Percentiles rank a stretch among this genome's conserved stretches.
Conservation (phyloP, 2,797 vertebrate species). For the Microtus californicus region DNA sequence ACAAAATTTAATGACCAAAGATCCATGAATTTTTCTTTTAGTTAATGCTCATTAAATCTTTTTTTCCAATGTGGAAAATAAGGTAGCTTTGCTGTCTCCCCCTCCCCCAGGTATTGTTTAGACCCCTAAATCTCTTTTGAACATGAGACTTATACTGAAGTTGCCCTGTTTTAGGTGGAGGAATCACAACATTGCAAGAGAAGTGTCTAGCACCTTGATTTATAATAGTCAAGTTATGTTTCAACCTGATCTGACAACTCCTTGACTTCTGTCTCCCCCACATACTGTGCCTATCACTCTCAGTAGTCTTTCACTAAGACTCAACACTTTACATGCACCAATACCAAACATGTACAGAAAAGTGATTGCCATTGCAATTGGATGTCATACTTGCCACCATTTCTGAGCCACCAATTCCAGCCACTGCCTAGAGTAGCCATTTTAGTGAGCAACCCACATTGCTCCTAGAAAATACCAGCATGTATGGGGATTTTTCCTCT, state of each 20-base stretch:
- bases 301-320: background rate
- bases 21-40: background rate
- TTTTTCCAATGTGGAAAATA: slow-evolving; percentile 2
- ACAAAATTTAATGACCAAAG: slow-evolving; percentile 28
- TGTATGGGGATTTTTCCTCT: background rate
- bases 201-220: background rate
- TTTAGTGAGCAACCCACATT: slow-evolving; percentile 3
- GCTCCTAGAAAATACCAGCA: background rate
- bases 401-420: background rate
- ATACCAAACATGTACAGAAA: background rate
- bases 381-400: background rate
- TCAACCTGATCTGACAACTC: slow-evolving; percentile 27
- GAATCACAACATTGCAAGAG: background rate
- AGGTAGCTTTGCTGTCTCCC: background rate
- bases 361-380: background rate
- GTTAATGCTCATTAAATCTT: background rate
- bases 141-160: background rate
- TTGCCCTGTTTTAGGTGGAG: background rate
- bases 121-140: background rate
- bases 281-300: background rate
- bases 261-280: background rate
- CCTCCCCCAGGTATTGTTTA: background rate
- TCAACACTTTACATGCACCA: background rate
- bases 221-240: background rate
- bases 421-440: background rate